Base-by-base conservation (phyloP, 2,113 vertebrate genomes). In the Ceratotherium simum region DNA sequence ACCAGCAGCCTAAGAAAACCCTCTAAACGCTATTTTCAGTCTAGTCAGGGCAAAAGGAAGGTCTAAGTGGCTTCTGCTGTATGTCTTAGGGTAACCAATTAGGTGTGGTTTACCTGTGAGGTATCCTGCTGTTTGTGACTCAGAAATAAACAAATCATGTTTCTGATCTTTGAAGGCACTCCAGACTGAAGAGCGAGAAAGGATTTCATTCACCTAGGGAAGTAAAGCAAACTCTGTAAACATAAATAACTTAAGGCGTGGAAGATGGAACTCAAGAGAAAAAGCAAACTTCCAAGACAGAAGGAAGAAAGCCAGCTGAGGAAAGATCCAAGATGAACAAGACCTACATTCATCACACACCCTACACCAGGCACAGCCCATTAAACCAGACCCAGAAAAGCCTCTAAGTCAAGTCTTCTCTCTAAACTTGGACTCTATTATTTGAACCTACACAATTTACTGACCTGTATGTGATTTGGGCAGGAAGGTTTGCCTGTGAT, bases 131-230 rank as follows among this genome's bases (percentile, higher is more conserved):
- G 99, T 99, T 98, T 99, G 99, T 3, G 99, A 99, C 96, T 99
- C 99, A 98, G 99, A 99, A 99, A 99, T 99, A 99, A 99, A 99
- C 97, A 99, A 99, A 98, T 99, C 99, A 21, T 99, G 99, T 99
- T 99, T 99, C 99, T 99, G 99, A 99, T 99, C 99, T 99, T 99
- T 99, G 99, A 99, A 99, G 99, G 99, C 99, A 99, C 99, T 99
- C 99, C 99, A 99, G 96, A 99, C 99, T 84, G 99, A 99, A 98
- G 99, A 99, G 98, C 98, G 99, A 78, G 99, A 99, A 95, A 99
- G 99, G 98, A 99, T 99, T 99, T 99, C 99, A 98, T 99, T 99
- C 96, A 99, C 99, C 99, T 99, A 92, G 3, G 98, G 91, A 48
- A 98, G 87, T 11, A 92, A 90, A 97, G 60, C 27, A 93, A 84